Evolutionary conservation across 2,888 invertebrate species (phyloP).

Genomic region (Lepetodrilus schrolli): DNA sequence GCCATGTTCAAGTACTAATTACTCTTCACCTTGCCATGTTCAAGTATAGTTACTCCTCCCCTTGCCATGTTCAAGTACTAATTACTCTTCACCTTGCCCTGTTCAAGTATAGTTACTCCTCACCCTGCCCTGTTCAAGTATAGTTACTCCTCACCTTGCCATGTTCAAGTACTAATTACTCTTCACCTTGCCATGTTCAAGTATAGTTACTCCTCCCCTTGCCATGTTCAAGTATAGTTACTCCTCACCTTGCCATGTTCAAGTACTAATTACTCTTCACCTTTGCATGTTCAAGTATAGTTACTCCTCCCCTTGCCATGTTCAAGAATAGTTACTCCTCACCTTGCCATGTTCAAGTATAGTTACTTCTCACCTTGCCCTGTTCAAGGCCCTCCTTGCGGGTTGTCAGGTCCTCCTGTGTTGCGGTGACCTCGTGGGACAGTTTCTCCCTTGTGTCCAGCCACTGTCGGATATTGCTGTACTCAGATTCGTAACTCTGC

Average conservation of each 20-base stretch:
- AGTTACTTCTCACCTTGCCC: conserved; percentile 53
- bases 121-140: too few species aligned
- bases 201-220: not conserved
- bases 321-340: too few species aligned
- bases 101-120: too few species aligned
- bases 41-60: conserved; percentile 45
- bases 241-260: conserved; percentile 57
- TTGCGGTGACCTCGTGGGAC: conserved; percentile 57
- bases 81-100: too few species aligned
- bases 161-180: too few species aligned
- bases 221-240: too few species aligned
- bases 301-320: not conserved
- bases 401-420: conserved; percentile 48
- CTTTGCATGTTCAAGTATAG: too few species aligned
- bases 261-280: too few species aligned
- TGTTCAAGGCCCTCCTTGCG: conserved; percentile 54
- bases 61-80: conserved; percentile 57
- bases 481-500: conserved; percentile 65
- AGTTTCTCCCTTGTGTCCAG: conserved; percentile 61
- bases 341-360: too few species aligned
- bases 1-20: too few species aligned
- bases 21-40: too few species aligned
- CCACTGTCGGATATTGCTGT: conserved; percentile 56
- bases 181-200: not conserved
- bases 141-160: conserved; percentile 51